A percentile compares a stretch with the other conserved stretches of the same genome.
Conservation (phyloP, 1,140 invertebrate genomes). For the Drosophila serrata region DNA sequence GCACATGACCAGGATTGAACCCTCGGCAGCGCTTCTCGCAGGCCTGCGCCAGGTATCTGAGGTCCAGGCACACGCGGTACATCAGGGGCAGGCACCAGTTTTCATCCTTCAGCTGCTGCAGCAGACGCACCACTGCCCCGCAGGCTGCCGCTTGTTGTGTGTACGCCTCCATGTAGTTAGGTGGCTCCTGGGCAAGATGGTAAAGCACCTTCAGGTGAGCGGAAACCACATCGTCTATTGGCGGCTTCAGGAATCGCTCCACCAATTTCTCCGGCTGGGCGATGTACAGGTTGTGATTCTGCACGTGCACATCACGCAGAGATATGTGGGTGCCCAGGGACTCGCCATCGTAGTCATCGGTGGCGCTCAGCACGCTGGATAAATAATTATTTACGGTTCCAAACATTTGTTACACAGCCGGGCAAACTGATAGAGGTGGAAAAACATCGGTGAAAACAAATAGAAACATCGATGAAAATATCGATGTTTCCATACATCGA, state of each 20-base stretch:
- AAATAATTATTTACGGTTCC: slow-evolving; percentile 79
- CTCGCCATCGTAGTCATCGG: slow-evolving; percentile 74
- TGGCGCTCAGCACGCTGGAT: slow-evolving; percentile 59
- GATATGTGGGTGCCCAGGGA: slow-evolving; percentile 89
- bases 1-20: slow-evolving; percentile 89
- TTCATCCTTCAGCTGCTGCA: slow-evolving; percentile 96
- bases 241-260: slow-evolving; percentile 89
- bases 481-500: too few species aligned
- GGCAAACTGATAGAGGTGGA: too few species aligned
- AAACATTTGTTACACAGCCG: slow-evolving; percentile 8
- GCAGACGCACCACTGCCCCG: slow-evolving; percentile 92
- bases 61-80: slow-evolving; percentile 95
- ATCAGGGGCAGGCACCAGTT: slow-evolving; percentile 98
- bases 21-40: slow-evolving; percentile 88
- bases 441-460: too few species aligned
- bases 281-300: slow-evolving; percentile 89
- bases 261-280: slow-evolving; percentile 90
- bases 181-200: slow-evolving; percentile 80
- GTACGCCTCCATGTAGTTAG: slow-evolving; percentile 91
- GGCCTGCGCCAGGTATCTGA: slow-evolving; percentile 93
- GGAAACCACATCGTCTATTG: slow-evolving; percentile 92
- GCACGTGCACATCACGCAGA: slow-evolving; percentile 91
- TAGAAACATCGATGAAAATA: too few species aligned
- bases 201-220: slow-evolving; percentile 89
- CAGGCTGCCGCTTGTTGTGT: slow-evolving; percentile 92